Evolutionary conservation across 1,140 invertebrate genomes (phyloP), one percentile per base, ranked within the genome.

Genomic region (Hypsibius dujardini): DNA sequence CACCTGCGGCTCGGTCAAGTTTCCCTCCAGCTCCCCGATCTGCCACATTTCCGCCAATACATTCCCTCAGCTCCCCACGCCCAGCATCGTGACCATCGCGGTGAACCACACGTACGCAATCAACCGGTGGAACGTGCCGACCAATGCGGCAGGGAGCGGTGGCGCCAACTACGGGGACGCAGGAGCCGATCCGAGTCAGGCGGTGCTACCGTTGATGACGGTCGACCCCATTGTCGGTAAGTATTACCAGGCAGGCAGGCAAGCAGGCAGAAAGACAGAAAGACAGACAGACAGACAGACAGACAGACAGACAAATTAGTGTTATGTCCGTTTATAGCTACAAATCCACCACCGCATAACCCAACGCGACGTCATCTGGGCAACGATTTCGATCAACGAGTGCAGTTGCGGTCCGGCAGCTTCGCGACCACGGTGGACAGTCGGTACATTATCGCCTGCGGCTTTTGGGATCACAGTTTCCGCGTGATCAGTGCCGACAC

Each of bases 381-480:
- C 62, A 92, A 96, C 76, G 95, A 96, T 81, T 94, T 94, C 80
- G 92, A 90, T 76, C 93, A 98, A 80, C 90, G 94, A 77, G 83
- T 98, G 42, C 87, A 88, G 76, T 91, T 96, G 74, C 85, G 88
- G 60, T 90, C 88, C 72, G 92, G 91, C 78, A 95, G 92, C 78
- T 98, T 98, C 82, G 90, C 97, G 7, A 95, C 92, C 14, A 97
- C 94, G 1, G 92, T 96, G 1, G 95, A 98, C 79, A 94, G 90
- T 75, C 84, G 90, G 72, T 97, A 95, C 79, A 84, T 98, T 70
- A 89, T 98, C 72, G 94, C 95, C n/a, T 94, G 92, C 80, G 95
- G 95, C 59, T 98, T 98, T 81, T 98, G 95, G 90, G 95, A 99
- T 79, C 98, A 98, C 79, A 96, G 92, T 80, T 98, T 98, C 81